Conservation (phyloP, 2,888 invertebrate species). For the Prosopocoilus inquinatus region DNA sequence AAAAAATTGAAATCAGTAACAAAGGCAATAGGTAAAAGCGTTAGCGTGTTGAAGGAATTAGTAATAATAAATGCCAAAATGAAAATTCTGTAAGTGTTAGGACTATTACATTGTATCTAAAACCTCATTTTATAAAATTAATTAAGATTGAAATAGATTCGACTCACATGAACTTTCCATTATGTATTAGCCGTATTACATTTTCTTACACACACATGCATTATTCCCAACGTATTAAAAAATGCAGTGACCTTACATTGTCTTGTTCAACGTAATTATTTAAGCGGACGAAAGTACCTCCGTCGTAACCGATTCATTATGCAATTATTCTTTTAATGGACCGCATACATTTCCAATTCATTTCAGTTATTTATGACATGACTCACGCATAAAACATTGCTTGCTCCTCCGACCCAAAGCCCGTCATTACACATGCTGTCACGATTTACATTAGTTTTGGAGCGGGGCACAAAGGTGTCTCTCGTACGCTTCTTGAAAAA, state of each 20-base stretch:
- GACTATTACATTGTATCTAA: too few relatives aligned
- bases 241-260: neutral
- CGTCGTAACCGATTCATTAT: neutral
- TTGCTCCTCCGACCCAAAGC: neutral
- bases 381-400: neutral
- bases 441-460: neutral
- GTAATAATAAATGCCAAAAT: too few relatives aligned
- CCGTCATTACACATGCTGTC: neutral
- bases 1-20: too few relatives aligned
- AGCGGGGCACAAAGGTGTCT: neutral
- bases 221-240: neutral
- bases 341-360: neutral
- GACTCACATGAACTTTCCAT: too few relatives aligned
- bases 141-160: too few relatives aligned
- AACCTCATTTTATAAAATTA: too few relatives aligned
- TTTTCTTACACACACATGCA: neutral
- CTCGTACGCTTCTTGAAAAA: neutral
- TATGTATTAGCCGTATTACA: too few relatives aligned
- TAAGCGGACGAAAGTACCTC: neutral
- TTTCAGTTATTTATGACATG: neutral
- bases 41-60: too few relatives aligned
- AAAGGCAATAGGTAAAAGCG: too few relatives aligned
- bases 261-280: neutral
- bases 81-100: too few relatives aligned
- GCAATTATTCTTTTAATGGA: neutral